Evolutionary conservation across 2,797 vertebrate genomes (phyloP).

Genomic region (Bovichtus variegatus): DNA sequence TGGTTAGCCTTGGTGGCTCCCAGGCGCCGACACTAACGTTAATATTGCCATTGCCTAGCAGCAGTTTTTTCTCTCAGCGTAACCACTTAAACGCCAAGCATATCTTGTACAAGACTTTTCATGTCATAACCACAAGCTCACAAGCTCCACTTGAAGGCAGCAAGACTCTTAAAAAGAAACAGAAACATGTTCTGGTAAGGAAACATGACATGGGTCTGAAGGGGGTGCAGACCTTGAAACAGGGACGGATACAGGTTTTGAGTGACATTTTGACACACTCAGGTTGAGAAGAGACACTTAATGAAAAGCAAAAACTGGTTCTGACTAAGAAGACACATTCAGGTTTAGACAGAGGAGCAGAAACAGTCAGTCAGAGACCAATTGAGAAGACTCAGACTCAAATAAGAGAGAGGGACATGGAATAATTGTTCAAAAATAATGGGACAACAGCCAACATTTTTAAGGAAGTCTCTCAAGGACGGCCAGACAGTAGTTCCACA

Average conservation of each 20-base stretch:
- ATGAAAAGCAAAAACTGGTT: background rate
- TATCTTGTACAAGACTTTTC: background rate
- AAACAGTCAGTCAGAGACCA: background rate
- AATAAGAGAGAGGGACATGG: background rate
- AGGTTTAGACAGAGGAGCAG: background rate
- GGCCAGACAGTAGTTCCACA: background rate
- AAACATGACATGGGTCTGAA: conserved; percentile 11
- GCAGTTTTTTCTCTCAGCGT: no score
- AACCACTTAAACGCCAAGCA: background rate
- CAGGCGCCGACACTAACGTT: no score
- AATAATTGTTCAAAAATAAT: background rate
- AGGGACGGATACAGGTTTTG: background rate
- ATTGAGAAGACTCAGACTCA: background rate
- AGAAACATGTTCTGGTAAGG: background rate
- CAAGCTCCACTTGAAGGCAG: background rate
- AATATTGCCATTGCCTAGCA: no score
- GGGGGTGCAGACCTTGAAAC: background rate
- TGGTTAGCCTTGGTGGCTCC: no score
- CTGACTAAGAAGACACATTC: background rate
- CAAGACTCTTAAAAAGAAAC: background rate
- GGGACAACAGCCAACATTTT: background rate
- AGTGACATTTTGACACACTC: background rate
- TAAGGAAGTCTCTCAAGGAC: background rate
- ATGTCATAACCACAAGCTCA: background rate
- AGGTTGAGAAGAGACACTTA: background rate